phyloP scores from a whole-genome alignment of 2,797 vertebrate species.

The Sebastolobus alascanus region DNA sequence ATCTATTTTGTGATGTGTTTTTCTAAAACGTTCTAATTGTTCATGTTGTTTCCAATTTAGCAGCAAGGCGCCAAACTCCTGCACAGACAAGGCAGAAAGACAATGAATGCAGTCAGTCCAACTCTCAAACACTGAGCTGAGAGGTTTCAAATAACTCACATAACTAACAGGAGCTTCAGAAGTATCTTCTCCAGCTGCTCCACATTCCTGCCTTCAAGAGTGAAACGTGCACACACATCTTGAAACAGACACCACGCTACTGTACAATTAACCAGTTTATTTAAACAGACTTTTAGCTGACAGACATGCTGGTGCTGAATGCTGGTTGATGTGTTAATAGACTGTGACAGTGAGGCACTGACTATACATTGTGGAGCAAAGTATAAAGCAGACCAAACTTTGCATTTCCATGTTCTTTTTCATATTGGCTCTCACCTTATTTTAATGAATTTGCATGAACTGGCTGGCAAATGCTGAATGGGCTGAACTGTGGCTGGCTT shows the following conservation, averaged over 20 bases:
- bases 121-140: background rate
- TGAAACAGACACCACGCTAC: background rate
- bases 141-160: slow-evolving; percentile 27
- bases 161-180: slow-evolving; percentile 21
- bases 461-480: background rate
- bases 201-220: slow-evolving; percentile 19
- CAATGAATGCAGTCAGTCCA: background rate
- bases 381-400: background rate
- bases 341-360: background rate
- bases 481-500: background rate
- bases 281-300: background rate
- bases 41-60: slow-evolving; percentile 19
- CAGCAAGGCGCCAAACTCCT: background rate
- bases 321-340: background rate
- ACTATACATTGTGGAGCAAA: background rate
- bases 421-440: background rate
- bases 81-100: slow-evolving; percentile 4
- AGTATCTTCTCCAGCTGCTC: slow-evolving; percentile 21
- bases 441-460: background rate
- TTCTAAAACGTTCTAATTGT: slow-evolving; percentile 13
- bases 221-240: background rate
- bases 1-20: slow-evolving; percentile 15
- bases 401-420: background rate
- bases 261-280: background rate
- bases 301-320: background rate